phyloP scores from a whole-genome alignment of 2,888 invertebrate genomes.

The Coecobrya sp. region DNA sequence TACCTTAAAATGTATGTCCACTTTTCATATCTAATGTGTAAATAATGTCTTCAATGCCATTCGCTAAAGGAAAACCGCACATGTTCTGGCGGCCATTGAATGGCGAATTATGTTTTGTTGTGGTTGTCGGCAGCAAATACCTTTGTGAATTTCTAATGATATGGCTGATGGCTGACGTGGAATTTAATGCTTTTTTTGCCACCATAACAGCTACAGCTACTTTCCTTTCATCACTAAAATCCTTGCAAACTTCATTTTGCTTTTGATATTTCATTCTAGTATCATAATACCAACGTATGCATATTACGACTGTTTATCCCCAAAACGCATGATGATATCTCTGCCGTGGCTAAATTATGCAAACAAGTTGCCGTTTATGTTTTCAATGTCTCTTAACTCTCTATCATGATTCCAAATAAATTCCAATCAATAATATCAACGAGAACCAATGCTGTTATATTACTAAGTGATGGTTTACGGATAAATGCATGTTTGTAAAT shows the following conservation, averaged over 20 bases:
- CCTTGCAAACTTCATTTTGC: not conserved
- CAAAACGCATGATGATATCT: not conserved
- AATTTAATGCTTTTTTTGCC: not conserved
- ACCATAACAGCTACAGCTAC: not conserved
- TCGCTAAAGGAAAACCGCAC: not conserved
- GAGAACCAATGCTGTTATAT: no score
- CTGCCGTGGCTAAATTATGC: not conserved
- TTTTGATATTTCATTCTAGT: not conserved
- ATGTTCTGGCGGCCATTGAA: not conserved
- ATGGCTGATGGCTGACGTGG: not conserved
- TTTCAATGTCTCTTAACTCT: not conserved
- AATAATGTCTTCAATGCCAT: not conserved
- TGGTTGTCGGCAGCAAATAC: not conserved
- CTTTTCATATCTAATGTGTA: conserved; percentile 48
- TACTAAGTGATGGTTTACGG: no score
- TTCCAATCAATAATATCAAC: no score
- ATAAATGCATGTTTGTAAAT: no score
- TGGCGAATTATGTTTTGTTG: not conserved
- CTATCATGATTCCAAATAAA: no score
- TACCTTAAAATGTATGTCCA: conserved; percentile 13
- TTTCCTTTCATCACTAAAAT: not conserved
- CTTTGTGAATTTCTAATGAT: not conserved
- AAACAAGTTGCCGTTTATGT: not conserved
- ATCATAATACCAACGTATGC: not conserved
- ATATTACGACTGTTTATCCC: not conserved